These are phyloP conservation scores for Sturmia bella DNA, from an alignment of 2,888 invertebrate species.

Conservation along the genomic window DNA sequence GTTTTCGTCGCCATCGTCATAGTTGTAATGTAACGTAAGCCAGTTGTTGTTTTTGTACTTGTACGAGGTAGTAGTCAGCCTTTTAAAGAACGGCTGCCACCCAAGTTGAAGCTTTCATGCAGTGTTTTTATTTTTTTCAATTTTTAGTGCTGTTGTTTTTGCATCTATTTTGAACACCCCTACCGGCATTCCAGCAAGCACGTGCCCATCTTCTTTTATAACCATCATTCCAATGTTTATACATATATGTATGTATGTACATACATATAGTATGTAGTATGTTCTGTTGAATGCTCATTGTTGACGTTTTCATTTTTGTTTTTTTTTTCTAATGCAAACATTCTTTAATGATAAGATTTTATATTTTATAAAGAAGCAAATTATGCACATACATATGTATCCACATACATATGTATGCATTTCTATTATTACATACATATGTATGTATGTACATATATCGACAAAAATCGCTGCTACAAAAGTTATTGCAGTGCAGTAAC, in stretches of 20 bases:
- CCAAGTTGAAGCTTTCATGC: conserved; percentile 57
- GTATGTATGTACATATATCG: background rate
- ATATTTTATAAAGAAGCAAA: background rate
- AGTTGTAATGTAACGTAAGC: conserved; percentile 41
- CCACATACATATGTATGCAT: background rate
- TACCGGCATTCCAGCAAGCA: conserved; percentile 43
- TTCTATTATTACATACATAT: background rate
- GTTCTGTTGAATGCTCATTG: conserved; percentile 42
- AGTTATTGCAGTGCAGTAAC: too few species aligned
- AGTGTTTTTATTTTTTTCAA: conserved; percentile 15
- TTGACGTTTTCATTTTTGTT: background rate
- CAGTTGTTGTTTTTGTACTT: conserved; percentile 34
- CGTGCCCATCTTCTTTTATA: conserved; percentile 40
- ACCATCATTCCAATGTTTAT: too few species aligned
- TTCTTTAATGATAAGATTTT: conserved; percentile 41
- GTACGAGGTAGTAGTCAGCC: conserved; percentile 23
- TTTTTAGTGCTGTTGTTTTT: conserved; percentile 21
- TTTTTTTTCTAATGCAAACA: conserved; percentile 26
- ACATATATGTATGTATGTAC: too few species aligned
- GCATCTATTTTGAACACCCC: conserved; percentile 55
- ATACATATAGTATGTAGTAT: too few species aligned
- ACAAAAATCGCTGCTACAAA: too few species aligned
- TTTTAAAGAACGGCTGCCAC: conserved; percentile 44
- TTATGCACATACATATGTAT: background rate
- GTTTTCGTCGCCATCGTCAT: conserved; percentile 48